Evolutionary conservation across 2,888 invertebrate genomes (phyloP), one percentile per base, ranked within the genome.

Genomic region (Drosophila maculinotata): DNA sequence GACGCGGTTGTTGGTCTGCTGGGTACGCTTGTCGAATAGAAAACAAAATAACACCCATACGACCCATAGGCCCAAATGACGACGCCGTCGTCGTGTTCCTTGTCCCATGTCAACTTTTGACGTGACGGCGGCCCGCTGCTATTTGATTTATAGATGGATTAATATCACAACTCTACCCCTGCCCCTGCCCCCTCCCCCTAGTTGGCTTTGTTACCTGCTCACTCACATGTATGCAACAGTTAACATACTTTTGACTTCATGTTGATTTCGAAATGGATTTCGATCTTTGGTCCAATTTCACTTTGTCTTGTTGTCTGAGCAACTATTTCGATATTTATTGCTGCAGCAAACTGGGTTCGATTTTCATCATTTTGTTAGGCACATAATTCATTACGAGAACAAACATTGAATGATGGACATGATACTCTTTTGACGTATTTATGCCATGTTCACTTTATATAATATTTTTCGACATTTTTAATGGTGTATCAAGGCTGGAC

Each of bases 261-360:
- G 75, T 69, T 45, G 60, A 72, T 87, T 77, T 87, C 81, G 64
- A 81, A 87, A 87, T 87, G 81, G 69, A 67, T 84, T 80, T 75
- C 69, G 10, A 81, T 71, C 81, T 84, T 87, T 81, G 85, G 45
- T 84, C 75, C 78, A 81, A 84, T 81, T 87, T 81, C 87, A 84
- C 87, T 84, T 77, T 79, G 51, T 53, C 44, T 54, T 52, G 20
- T 51, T 56, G 53, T 66, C 26, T 25, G 38, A 35, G 54, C 20
- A 64, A 35, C 39, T 52, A 49, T 71, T 71, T 57, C 36, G 30
- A 51, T 42, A 44, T 64, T 64, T 63, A 64, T 64, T 28, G 39
- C 33, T 12, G 30, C 14, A 26, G 7, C 6, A 47, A 49, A 28
- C 14, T 51, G 8, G 10, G 8, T 12, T 56, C 1, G 23, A 9